Evolutionary conservation across 1,140 invertebrate species (phyloP).

Genomic region (Goniozus legneri): DNA sequence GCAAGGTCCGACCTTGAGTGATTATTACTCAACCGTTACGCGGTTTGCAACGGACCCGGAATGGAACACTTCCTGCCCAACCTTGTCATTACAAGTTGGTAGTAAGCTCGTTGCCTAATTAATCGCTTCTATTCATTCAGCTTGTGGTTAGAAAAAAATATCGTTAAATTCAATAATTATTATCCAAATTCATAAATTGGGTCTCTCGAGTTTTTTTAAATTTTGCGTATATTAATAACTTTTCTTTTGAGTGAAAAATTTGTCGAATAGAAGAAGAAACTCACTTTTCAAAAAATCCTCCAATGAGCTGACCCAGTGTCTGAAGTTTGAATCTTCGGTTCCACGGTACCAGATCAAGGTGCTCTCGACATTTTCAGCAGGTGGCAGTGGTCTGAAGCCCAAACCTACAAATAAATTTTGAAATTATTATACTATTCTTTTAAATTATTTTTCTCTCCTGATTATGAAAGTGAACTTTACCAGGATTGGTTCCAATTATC

Average conservation of each 20-base stretch:
- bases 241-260: too few species aligned
- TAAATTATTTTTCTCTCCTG: neutral
- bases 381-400: slow-evolving; percentile 87
- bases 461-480: slow-evolving; percentile 45
- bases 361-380: slow-evolving; percentile 78
- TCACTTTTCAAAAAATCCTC: slow-evolving; percentile 72
- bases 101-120: neutral
- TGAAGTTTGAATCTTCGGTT: slow-evolving; percentile 68
- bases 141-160: too few species aligned
- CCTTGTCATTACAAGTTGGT: neutral
- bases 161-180: too few species aligned
- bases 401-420: slow-evolving; percentile 60
- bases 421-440: neutral
- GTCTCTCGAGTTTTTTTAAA: too few species aligned
- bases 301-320: slow-evolving; percentile 73
- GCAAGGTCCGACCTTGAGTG: neutral
- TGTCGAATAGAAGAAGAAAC: too few species aligned
- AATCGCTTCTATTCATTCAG: neutral
- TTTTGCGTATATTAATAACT: too few species aligned
- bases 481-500: slow-evolving; percentile 89
- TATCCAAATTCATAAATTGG: too few species aligned
- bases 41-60: neutral
- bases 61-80: neutral
- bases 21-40: neutral
- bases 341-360: slow-evolving; percentile 91